Conservation (phyloP, 1,140 invertebrate species). For the Calliopsis andreniformis region DNA sequence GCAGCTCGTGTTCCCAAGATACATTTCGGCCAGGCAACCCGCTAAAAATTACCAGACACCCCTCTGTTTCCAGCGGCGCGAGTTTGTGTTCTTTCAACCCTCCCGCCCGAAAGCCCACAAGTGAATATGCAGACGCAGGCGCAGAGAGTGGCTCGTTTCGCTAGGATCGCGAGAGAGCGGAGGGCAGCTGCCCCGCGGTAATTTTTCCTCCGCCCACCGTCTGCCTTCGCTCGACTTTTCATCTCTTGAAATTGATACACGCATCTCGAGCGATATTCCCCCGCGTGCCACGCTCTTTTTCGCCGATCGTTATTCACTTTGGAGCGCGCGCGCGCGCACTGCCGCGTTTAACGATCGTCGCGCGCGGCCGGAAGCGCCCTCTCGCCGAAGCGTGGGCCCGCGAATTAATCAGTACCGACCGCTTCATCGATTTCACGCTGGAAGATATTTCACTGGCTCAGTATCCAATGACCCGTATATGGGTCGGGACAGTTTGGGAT, state of each 20-base stretch:
- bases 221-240: conserved; percentile 35
- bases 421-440: conserved; percentile 33
- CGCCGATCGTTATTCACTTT: conserved; percentile 19
- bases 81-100: conserved; percentile 16
- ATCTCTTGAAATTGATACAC: conserved; percentile 40
- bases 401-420: conserved; percentile 43
- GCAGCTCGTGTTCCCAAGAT: too few species aligned
- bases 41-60: background rate
- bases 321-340: background rate
- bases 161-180: background rate
- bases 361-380: background rate
- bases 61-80: background rate
- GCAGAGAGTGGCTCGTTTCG: background rate
- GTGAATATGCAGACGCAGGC: background rate
- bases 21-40: too few species aligned
- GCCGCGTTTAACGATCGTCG: conserved; percentile 41
- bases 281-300: background rate
- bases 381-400: background rate
- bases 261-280: conserved; percentile 10
- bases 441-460: conserved; percentile 23
- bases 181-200: conserved; percentile 38
- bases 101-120: too few species aligned
- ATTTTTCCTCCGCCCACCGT: conserved; percentile 28
- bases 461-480: too few species aligned
- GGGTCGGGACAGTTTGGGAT: too few species aligned